A percentile compares a stretch with the other conserved stretches of the same genome.
Evolutionary conservation across 2,888 invertebrate genomes (phyloP).

Genomic region (Drosophila vallismaia): DNA sequence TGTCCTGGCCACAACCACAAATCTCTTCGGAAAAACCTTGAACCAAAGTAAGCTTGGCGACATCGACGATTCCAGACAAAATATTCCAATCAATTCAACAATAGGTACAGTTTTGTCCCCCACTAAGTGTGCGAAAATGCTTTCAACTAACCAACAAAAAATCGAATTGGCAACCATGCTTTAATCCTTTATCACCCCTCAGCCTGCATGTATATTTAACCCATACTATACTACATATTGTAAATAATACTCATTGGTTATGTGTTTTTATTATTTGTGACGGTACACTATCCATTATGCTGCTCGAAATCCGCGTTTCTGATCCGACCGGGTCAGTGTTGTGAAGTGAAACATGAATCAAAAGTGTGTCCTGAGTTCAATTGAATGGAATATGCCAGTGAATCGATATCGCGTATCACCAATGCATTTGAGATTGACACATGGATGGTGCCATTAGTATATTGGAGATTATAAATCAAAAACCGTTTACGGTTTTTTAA

Average conservation of each 20-base stretch:
- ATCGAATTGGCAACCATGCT: slow-evolving; percentile 28
- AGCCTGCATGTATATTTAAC: slow-evolving; percentile 23
- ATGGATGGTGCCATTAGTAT: slow-evolving; percentile 8
- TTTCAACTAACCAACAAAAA: slow-evolving; percentile 22
- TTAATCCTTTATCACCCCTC: slow-evolving; percentile 4
- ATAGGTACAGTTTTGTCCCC: slow-evolving; percentile 82
- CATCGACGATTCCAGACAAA: slow-evolving; percentile 83
- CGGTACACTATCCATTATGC: slow-evolving; percentile 11
- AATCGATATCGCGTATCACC: slow-evolving; percentile 22
- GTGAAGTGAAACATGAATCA: slow-evolving; percentile 49
- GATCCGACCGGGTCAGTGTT: slow-evolving; percentile 46
- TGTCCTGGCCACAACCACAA: slow-evolving; percentile 64
- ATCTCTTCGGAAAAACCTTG: slow-evolving; percentile 62
- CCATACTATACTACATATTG: slow-evolving; percentile 19
- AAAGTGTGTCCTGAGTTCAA: slow-evolving; percentile 74
- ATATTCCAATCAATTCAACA: slow-evolving; percentile 84
- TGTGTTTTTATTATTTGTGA: slow-evolving; percentile 6
- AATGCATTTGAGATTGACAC: slow-evolving; percentile 5
- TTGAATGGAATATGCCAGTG: slow-evolving; percentile 79
- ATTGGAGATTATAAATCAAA: background rate
- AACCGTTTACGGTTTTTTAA: too few relatives aligned
- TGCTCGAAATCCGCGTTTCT: slow-evolving; percentile 24
- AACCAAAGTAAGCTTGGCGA: slow-evolving; percentile 83
- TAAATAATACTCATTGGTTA: slow-evolving; percentile 13
- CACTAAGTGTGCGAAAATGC: slow-evolving; percentile 39